phyloP scores from a whole-genome alignment of 2,113 vertebrate species.

The Malurus alboscapulatus region DNA sequence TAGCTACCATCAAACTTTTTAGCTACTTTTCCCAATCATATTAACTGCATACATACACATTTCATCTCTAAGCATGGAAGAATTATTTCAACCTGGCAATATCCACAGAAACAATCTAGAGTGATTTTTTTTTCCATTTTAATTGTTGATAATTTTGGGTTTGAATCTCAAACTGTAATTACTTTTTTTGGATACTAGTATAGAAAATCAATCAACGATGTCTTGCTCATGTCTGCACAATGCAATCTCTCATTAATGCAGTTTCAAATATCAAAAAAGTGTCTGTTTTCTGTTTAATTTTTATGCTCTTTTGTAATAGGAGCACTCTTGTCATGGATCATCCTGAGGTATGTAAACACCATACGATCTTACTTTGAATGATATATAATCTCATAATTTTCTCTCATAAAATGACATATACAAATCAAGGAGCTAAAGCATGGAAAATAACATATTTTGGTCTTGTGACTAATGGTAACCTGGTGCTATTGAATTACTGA shows the following conservation, averaged over 20 bases:
- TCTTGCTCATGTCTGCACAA: not conserved
- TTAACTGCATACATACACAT: slow-evolving; percentile 18
- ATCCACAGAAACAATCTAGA: not conserved
- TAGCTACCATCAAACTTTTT: slow-evolving; percentile 49
- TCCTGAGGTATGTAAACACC: slow-evolving; percentile 71
- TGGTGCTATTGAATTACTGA: slow-evolving; percentile 93
- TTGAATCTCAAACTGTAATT: not conserved
- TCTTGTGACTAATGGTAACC: slow-evolving; percentile 91
- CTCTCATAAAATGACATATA: slow-evolving; percentile 70
- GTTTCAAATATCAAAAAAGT: slow-evolving; percentile 18
- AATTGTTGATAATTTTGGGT: not conserved
- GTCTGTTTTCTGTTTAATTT: slow-evolving; percentile 40
- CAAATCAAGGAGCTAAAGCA: slow-evolving; percentile 80
- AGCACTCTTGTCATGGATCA: slow-evolving; percentile 57
- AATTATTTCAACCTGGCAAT: slow-evolving; percentile 22
- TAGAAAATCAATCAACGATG: not conserved
- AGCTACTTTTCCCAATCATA: slow-evolving; percentile 22
- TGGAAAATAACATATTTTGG: slow-evolving; percentile 78
- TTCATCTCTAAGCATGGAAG: not conserved
- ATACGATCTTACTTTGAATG: slow-evolving; percentile 38
- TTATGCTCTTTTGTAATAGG: not conserved
- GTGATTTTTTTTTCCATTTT: not conserved
- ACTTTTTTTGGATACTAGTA: not conserved
- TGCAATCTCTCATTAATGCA: not conserved
- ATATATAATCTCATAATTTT: slow-evolving; percentile 66